Evolutionary conservation across 2,888 invertebrate species (phyloP).

Genomic region (Melolontha melolontha): DNA sequence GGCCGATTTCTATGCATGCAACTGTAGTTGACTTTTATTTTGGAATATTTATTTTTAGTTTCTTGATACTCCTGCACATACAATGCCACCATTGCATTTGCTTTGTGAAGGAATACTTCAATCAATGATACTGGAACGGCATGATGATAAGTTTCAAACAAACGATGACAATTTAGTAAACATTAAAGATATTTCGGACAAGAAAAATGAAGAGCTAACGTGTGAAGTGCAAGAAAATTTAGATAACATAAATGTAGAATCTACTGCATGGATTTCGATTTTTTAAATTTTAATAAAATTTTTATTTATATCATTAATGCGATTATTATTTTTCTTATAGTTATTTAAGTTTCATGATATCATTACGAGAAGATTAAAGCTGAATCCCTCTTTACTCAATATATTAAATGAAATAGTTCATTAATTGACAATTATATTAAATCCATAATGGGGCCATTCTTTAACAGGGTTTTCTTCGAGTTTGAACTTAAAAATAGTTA

Average conservation of each 20-base stretch:
- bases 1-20: no score
- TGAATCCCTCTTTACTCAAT: no score
- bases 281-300: not conserved
- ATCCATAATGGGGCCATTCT: no score
- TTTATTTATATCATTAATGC: no score
- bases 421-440: no score
- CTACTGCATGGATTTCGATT: slow-evolving; percentile 22
- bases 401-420: no score
- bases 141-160: not conserved
- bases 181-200: not conserved
- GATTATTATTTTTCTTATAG: no score
- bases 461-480: no score
- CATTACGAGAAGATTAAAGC: no score
- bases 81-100: slow-evolving; percentile 60
- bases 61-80: slow-evolving; percentile 60
- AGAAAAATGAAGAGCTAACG: not conserved
- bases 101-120: slow-evolving; percentile 57
- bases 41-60: slow-evolving; percentile 44
- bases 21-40: slow-evolving; percentile 10
- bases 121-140: slow-evolving; percentile 55
- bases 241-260: slow-evolving; percentile 14
- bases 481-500: no score
- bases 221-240: not conserved
- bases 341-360: no score
- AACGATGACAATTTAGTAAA: not conserved